A percentile compares a stretch with the other conserved stretches of the same genome.
Evolutionary conservation across 2,113 vertebrate genomes (phyloP).

Genomic region (Panthera leo): DNA sequence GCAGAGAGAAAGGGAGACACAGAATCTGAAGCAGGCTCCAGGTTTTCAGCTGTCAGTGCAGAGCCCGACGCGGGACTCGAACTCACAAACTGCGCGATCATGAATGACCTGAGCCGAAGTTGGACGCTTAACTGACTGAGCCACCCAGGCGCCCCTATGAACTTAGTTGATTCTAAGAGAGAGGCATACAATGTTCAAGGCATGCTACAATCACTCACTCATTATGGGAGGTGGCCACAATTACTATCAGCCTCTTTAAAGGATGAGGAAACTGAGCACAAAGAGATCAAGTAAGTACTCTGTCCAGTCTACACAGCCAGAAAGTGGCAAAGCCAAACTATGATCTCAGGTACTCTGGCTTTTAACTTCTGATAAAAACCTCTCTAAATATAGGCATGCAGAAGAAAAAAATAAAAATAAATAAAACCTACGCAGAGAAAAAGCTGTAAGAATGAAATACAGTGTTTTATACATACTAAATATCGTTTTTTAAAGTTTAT

Average conservation of each 20-base stretch:
- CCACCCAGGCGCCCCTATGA: neutral
- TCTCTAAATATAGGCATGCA: neutral
- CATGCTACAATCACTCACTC: neutral
- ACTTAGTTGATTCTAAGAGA: neutral
- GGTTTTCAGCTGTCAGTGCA: too few relatives aligned
- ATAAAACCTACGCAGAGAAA: constrained; percentile 15
- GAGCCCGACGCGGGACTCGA: too few relatives aligned
- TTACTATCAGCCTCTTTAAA: neutral
- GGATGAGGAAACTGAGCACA: constrained; percentile 25
- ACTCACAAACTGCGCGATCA: too few relatives aligned
- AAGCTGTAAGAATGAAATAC: neutral
- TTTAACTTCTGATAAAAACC: neutral
- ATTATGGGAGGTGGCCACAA: neutral
- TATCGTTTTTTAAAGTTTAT: neutral
- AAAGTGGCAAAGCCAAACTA: neutral
- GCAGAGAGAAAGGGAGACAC: too few relatives aligned
- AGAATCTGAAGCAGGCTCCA: too few relatives aligned
- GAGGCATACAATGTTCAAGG: neutral
- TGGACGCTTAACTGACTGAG: too few relatives aligned
- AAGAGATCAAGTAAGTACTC: constrained; percentile 21
- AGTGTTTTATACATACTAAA: neutral
- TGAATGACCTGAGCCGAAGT: too few relatives aligned
- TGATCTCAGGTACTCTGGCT: constrained; percentile 10
- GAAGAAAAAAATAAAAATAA: neutral
- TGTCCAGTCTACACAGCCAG: neutral